Percentiles rank a stretch among this genome's conserved stretches.
Conservation (phyloP, 2,888 invertebrate genomes). For the Mesoligia furuncula region DNA sequence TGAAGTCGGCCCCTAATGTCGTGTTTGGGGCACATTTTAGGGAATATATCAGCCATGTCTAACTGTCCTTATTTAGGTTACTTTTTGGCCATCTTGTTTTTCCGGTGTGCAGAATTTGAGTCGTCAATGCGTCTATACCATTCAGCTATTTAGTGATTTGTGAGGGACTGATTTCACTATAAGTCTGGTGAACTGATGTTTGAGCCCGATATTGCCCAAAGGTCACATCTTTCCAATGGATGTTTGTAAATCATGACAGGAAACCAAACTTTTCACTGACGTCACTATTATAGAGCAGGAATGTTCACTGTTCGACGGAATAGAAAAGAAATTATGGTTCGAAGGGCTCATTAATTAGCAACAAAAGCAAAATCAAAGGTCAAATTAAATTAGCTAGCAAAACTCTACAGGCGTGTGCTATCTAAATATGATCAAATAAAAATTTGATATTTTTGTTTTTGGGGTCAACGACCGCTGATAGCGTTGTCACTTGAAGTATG, state of each 20-base stretch:
- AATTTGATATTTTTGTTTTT: too few relatives aligned
- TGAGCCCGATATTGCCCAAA: neutral
- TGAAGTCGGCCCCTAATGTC: conserved; percentile 46
- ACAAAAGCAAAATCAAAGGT: neutral
- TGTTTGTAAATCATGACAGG: neutral
- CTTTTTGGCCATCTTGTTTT: conserved; percentile 48
- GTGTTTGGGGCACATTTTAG: conserved; percentile 56
- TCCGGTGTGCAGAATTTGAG: conserved; percentile 41
- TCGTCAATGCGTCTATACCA: conserved; percentile 1
- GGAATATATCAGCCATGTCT: conserved; percentile 52
- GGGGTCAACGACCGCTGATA: too few relatives aligned
- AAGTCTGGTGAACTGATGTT: conserved; percentile 1
- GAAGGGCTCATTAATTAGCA: neutral
- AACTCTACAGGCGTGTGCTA: too few relatives aligned
- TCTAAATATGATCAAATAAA: too few relatives aligned
- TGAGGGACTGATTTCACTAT: neutral
- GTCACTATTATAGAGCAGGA: too few relatives aligned
- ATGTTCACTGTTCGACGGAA: neutral
- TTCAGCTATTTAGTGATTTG: conserved; percentile 34
- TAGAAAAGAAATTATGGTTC: neutral
- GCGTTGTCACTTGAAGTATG: too few relatives aligned
- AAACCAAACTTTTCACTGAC: neutral
- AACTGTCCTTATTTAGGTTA: conserved; percentile 40
- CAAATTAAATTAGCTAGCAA: too few relatives aligned
- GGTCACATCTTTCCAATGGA: neutral